phyloP scores from a whole-genome alignment of 2,797 vertebrate species.

The Loris lydekkerianus region DNA sequence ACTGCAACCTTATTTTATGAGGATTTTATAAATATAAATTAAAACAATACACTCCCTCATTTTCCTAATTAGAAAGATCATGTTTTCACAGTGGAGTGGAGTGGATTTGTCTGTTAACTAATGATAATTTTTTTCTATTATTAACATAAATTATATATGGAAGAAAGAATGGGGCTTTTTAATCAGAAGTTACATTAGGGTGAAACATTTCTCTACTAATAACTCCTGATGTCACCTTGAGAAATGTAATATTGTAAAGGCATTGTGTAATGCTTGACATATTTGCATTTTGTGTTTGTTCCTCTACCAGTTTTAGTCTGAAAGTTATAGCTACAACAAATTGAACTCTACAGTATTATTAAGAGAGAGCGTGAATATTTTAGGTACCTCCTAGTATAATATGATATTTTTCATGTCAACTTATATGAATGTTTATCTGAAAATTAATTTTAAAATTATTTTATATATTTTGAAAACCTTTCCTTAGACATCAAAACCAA shows the following conservation, averaged over 20 bases:
- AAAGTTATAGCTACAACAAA: neutral
- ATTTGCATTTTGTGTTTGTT: conserved; percentile 37
- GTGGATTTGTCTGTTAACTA: neutral
- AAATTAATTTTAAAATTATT: conserved; percentile 62
- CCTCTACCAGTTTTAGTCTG: conserved; percentile 8
- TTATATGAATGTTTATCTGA: conserved; percentile 65
- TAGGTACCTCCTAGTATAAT: conserved; percentile 59
- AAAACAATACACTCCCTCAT: neutral
- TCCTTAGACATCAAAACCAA: conserved; percentile 33
- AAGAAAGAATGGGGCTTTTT: neutral
- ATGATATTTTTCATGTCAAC: conserved; percentile 10
- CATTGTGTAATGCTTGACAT: neutral
- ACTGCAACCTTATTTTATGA: conserved; percentile 18
- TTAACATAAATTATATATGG: neutral
- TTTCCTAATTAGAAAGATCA: conserved; percentile 32
- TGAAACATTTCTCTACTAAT: neutral
- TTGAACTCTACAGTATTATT: conserved; percentile 44
- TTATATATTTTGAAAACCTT: conserved; percentile 52
- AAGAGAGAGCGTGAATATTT: conserved; percentile 40
- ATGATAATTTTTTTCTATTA: neutral
- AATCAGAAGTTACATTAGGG: neutral
- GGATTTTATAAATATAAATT: conserved; percentile 28
- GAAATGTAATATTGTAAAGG: neutral
- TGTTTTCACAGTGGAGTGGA: neutral
- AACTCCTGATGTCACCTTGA: neutral